Base-by-base conservation (phyloP, 2,888 invertebrate species). In the Erebia ligea region DNA sequence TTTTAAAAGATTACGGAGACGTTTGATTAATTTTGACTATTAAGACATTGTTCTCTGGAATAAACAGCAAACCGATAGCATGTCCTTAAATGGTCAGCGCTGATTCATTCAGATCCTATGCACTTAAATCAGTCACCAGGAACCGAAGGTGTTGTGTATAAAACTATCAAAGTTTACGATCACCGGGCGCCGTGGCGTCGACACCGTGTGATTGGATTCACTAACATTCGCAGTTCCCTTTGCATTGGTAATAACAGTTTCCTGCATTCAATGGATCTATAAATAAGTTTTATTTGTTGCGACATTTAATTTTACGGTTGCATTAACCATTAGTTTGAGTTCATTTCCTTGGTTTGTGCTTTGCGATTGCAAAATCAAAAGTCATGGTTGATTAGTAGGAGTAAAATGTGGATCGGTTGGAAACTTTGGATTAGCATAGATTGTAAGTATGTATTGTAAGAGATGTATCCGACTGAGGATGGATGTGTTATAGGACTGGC, bases 161-260 rank as follows among this genome's bases (percentile, higher is more conserved):
- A 82, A 81, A 84, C 88, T 82, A 89, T 90, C 86, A 89, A 90
- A 88, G 79, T 92, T 91, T 87, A 92, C 86, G 88, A 87, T 82
- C 81, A 76, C 75, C 81, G 82, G 90, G 89, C 92, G 91, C 90
- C 90, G 80, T 76, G 73, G 77, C 80, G 87, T 83, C 87, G 86
- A 84, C 82, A 79, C 76, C 79, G 79, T 45, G 74, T 84, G 86
- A 89, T 90, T 88, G 87, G 83, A 86, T 85, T 84, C 82, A 83
- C 82, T 81, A 81, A 68, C 73, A 73, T 72, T 72, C 58, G 76
- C 78, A 84, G 87, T 88, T 86, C 84, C 86, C 85, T 84, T 85
- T 79, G 78, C 80, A 81, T 81, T 84, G 80, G 86, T 87, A 86
- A 85, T 84, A 81, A 81, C 83, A 79, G 82, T 89, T 88, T 90